A percentile compares a stretch with the other conserved stretches of the same genome.
Evolutionary conservation across 2,888 invertebrate genomes (phyloP).

Genomic region (Oxycera nigricornis): DNA sequence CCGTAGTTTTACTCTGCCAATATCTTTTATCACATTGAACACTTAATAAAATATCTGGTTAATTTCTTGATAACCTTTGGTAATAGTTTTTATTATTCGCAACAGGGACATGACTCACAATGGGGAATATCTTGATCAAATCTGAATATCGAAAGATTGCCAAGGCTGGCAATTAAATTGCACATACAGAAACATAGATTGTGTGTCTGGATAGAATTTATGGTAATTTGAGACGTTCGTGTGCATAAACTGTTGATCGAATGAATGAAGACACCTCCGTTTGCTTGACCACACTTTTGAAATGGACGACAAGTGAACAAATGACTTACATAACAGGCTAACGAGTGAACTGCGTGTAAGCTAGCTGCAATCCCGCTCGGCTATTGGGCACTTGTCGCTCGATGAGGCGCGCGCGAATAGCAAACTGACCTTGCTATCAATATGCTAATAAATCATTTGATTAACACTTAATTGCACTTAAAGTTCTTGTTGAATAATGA

Average conservation of each 20-base stretch:
- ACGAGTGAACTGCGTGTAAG: background rate
- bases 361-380: background rate
- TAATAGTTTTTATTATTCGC: too few relatives aligned
- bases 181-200: too few relatives aligned
- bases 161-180: too few relatives aligned
- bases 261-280: conserved; percentile 13
- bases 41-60: too few relatives aligned
- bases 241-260: background rate
- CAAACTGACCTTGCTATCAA: background rate
- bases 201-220: background rate
- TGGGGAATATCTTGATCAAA: too few relatives aligned
- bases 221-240: background rate
- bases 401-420: background rate
- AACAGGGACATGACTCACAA: too few relatives aligned
- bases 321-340: conserved; percentile 8
- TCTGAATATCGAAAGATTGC: too few relatives aligned
- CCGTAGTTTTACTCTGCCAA: too few relatives aligned
- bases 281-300: background rate
- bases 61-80: too few relatives aligned
- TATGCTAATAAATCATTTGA: background rate
- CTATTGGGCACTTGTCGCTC: background rate
- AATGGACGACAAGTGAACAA: conserved; percentile 22
- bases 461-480: conserved; percentile 11
- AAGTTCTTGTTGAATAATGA: background rate
- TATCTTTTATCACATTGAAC: too few relatives aligned